Evolutionary conservation across 2,797 vertebrate genomes (phyloP).

Genomic region (Anguilla obscura): DNA sequence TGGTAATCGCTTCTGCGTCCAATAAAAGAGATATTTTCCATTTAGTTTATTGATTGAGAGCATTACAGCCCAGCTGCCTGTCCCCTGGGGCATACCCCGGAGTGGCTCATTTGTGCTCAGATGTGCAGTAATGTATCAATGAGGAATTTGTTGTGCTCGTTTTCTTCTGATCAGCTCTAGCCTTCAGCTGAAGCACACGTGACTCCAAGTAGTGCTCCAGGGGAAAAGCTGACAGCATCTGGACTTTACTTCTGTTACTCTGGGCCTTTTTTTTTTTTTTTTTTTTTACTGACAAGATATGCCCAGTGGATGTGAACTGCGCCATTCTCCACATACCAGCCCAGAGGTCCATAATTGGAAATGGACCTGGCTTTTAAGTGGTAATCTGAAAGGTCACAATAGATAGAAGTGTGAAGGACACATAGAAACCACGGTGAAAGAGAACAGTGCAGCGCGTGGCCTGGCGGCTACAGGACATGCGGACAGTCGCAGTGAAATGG

Average conservation of each 20-base stretch:
- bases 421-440: background rate
- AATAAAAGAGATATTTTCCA: conserved; percentile 53
- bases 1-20: conserved; percentile 55
- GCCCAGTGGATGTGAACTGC: conserved; percentile 7
- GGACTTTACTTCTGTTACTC: conserved; percentile 11
- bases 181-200: conserved; percentile 14
- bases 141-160: conserved; percentile 43
- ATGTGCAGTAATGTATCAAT: conserved; percentile 61
- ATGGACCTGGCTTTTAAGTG: background rate
- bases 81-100: conserved; percentile 50
- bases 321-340: background rate
- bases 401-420: background rate
- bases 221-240: background rate
- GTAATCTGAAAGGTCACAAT: background rate
- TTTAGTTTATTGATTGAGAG: conserved; percentile 60
- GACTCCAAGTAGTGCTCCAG: background rate
- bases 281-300: conserved; percentile 1
- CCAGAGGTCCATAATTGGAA: background rate
- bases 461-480: background rate
- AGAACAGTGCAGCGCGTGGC: background rate
- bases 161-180: background rate
- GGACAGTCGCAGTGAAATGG: background rate
- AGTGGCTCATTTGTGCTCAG: conserved; percentile 64
- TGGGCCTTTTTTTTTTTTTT: background rate
- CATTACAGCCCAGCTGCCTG: conserved; percentile 18